Evolutionary conservation across 2,113 vertebrate genomes (phyloP).

Genomic region (Electrona antarctica): DNA sequence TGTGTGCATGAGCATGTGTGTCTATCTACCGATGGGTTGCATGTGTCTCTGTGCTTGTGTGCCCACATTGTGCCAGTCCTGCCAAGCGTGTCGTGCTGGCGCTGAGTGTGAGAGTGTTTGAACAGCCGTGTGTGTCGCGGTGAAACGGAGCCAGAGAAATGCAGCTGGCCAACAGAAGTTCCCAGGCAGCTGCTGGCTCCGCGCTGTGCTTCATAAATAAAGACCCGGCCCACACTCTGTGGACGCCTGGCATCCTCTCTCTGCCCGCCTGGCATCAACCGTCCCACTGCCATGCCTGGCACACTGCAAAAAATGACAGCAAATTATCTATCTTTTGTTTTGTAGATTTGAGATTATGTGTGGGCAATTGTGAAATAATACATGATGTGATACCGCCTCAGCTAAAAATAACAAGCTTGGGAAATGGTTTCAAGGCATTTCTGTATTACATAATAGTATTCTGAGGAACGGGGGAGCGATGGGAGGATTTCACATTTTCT

Average conservation of each 20-base stretch:
- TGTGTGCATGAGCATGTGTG: too few relatives aligned
- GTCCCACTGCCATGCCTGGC: not conserved
- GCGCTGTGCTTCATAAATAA: not conserved
- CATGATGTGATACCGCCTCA: too few relatives aligned
- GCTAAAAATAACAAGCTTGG: too few relatives aligned
- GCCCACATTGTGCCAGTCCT: too few relatives aligned
- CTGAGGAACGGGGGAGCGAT: too few relatives aligned
- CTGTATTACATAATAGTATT: too few relatives aligned
- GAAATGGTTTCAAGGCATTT: too few relatives aligned
- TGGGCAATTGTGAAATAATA: too few relatives aligned
- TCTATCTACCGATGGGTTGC: not conserved
- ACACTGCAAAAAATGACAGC: not conserved
- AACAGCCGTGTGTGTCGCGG: not conserved
- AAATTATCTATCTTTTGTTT: not conserved
- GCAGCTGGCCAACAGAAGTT: slow-evolving; percentile 1
- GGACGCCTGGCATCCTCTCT: not conserved
- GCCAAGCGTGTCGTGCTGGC: not conserved
- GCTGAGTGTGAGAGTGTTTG: too few relatives aligned
- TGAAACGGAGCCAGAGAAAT: not conserved
- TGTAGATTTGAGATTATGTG: not conserved
- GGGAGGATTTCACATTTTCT: too few relatives aligned
- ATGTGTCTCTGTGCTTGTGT: not conserved
- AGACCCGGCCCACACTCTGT: not conserved
- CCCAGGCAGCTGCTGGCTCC: not conserved
- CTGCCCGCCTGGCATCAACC: not conserved